These are phyloP conservation scores for Sinopyrophorus schimmeli DNA, from an alignment of 2,888 invertebrate species.

Conservation along the genomic window DNA sequence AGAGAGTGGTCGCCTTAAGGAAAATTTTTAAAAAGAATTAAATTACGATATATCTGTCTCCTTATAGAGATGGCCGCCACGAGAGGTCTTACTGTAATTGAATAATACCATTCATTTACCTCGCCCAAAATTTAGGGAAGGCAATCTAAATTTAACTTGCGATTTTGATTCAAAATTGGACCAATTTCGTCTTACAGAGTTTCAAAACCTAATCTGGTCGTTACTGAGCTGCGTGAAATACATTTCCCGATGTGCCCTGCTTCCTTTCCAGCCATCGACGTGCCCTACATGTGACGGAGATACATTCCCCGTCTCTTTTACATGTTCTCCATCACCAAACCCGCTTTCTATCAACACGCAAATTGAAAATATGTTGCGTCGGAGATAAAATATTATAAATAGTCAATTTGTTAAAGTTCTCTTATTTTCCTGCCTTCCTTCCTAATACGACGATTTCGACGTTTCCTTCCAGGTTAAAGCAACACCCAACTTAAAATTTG, in stretches of 20 bases:
- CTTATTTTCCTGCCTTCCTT: too few relatives aligned
- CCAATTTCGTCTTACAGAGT: constrained; percentile 30
- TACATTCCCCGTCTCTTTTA: constrained; percentile 24
- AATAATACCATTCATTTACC: constrained; percentile 15
- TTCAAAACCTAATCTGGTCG: constrained; percentile 32
- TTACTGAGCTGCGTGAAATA: constrained; percentile 34
- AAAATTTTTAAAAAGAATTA: too few relatives aligned
- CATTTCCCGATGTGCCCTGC: constrained; percentile 30
- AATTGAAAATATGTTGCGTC: constrained; percentile 39
- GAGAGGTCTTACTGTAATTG: too few relatives aligned
- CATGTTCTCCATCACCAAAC: constrained; percentile 23
- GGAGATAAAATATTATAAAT: constrained; percentile 39
- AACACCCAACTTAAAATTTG: too few relatives aligned
- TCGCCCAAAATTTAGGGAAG: constrained; percentile 4
- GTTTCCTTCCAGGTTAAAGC: too few relatives aligned
- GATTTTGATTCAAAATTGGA: constrained; percentile 29
- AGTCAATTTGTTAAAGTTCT: constrained; percentile 33
- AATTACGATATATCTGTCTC: too few relatives aligned
- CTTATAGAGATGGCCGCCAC: too few relatives aligned
- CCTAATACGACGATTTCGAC: too few relatives aligned
- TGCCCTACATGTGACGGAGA: constrained; percentile 31
- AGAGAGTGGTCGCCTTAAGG: too few relatives aligned
- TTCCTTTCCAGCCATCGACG: constrained; percentile 29
- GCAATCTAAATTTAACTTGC: constrained; percentile 18
- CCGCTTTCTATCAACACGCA: constrained; percentile 33